Percentiles rank a stretch among this genome's conserved stretches.
Evolutionary conservation across 2,113 vertebrate genomes (phyloP).

Genomic region (Cervus canadensis): DNA sequence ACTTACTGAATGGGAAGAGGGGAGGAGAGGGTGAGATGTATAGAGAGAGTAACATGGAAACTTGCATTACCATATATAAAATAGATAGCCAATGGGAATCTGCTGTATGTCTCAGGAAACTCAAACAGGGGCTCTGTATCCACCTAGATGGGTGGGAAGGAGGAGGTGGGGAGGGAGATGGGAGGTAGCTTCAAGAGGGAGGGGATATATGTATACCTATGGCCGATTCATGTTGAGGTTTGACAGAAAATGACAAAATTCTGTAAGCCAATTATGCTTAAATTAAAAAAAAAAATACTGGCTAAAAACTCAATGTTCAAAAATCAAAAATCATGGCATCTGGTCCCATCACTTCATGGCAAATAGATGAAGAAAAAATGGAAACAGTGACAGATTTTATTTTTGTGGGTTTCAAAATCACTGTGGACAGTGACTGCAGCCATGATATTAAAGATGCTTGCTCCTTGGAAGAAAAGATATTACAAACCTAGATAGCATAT

Average conservation of each 20-base stretch:
- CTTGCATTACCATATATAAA: no score
- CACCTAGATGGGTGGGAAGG: not conserved
- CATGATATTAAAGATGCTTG: not conserved
- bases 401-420: not conserved
- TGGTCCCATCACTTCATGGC: not conserved
- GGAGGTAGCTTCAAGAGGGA: not conserved
- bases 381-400: not conserved
- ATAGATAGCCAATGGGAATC: not conserved
- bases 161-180: not conserved
- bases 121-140: not conserved
- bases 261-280: not conserved
- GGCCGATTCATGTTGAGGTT: not conserved
- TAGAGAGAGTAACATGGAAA: not conserved
- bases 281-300: not conserved
- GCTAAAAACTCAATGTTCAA: not conserved
- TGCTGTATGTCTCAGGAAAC: not conserved
- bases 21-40: not conserved
- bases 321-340: not conserved
- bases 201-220: not conserved
- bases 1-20: not conserved
- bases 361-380: not conserved
- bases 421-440: not conserved
- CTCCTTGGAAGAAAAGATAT: not conserved
- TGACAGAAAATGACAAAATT: not conserved
- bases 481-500: not conserved